These are phyloP conservation scores for Pristionchus arcanus DNA, from an alignment of 2,888 invertebrate genomes.

Conservation along the genomic window DNA sequence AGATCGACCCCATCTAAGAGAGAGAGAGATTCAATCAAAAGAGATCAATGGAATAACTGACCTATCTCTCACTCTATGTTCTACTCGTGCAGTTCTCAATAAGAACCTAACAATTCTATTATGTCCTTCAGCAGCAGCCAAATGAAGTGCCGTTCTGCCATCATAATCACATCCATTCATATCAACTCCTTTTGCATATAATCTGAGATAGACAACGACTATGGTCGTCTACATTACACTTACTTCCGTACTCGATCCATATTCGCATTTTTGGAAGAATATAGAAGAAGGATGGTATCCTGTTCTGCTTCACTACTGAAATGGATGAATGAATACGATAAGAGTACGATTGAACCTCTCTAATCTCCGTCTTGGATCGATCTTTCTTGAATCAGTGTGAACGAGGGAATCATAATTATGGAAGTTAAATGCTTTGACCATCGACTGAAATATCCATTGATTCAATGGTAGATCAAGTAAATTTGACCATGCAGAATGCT, in stretches of 20 bases:
- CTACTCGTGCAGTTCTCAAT: slow-evolving; percentile 41
- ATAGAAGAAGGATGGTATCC: slow-evolving; percentile 93
- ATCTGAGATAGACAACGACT: not conserved
- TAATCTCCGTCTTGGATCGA: slow-evolving; percentile 47
- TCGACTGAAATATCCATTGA: slow-evolving; percentile 21
- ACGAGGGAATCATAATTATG: slow-evolving; percentile 87
- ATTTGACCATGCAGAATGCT: slow-evolving; percentile 90
- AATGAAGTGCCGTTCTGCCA: slow-evolving; percentile 93
- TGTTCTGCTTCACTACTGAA: slow-evolving; percentile 85
- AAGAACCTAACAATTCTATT: slow-evolving; percentile 46
- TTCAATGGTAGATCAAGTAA: slow-evolving; percentile 59
- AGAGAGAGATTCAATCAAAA: not conserved
- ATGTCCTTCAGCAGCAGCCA: slow-evolving; percentile 92
- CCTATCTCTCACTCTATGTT: slow-evolving; percentile 34
- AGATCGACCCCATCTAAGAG: slow-evolving; percentile 50
- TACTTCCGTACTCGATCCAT: slow-evolving; percentile 65
- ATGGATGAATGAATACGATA: slow-evolving; percentile 9
- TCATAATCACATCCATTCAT: slow-evolving; percentile 95
- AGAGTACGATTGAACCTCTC: slow-evolving; percentile 26
- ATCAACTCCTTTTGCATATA: slow-evolving; percentile 88
- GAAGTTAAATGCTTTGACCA: slow-evolving; percentile 82
- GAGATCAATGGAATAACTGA: not conserved
- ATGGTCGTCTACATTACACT: not conserved
- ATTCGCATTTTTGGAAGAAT: slow-evolving; percentile 95
- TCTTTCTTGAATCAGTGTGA: slow-evolving; percentile 61